Conservation (phyloP, 2,113 vertebrate species). For the Poeciliopsis retropinna region DNA sequence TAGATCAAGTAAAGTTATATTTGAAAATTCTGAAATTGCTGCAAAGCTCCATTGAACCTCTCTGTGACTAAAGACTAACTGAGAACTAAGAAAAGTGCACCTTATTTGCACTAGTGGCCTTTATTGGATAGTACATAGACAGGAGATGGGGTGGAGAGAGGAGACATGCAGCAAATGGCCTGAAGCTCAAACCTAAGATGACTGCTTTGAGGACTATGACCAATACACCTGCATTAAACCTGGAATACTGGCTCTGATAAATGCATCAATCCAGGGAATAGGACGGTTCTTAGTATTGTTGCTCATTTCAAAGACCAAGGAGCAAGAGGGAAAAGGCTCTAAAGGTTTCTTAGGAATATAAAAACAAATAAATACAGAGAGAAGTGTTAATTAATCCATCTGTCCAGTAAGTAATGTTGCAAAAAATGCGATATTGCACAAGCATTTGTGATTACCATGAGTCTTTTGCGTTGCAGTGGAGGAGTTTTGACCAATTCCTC, state of each 20-base stretch:
- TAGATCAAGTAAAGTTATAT: no score
- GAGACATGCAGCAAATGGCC: no score
- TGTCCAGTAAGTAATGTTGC: neutral
- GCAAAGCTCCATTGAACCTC: neutral
- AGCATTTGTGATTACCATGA: neutral
- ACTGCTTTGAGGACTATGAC: no score
- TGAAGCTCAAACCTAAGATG: no score
- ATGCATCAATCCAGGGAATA: neutral
- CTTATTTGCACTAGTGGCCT: neutral
- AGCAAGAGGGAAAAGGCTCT: neutral
- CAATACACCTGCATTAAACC: no score
- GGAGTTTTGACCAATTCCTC: no score
- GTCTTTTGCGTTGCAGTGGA: no score
- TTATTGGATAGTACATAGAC: no score
- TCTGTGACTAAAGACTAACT: neutral
- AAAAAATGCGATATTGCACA: neutral
- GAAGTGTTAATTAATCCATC: neutral
- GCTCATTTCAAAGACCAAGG: neutral
- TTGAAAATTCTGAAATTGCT: neutral
- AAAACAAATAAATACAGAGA: neutral
- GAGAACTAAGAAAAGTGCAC: neutral
- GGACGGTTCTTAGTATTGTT: neutral
- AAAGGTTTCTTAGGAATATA: neutral
- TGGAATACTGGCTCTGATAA: neutral
- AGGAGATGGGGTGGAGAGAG: no score